Evolutionary conservation across 2,113 vertebrate species (phyloP).

Genomic region (Epinephelus moara): DNA sequence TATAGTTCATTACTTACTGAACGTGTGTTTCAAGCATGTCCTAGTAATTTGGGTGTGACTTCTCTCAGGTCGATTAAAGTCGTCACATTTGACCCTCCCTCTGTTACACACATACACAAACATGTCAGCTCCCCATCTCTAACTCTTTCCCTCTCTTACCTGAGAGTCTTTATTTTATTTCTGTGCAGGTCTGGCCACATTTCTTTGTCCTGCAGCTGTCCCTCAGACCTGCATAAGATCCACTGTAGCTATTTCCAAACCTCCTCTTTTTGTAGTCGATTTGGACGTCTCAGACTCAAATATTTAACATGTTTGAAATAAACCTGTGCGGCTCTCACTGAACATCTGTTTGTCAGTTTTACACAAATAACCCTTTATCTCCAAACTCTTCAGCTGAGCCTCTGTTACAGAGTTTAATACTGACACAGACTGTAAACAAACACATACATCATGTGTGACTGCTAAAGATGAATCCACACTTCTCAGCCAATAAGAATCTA

Average conservation of each 20-base stretch:
- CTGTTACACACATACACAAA: no score
- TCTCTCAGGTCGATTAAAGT: neutral
- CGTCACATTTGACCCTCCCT: no score
- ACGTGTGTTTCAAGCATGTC: neutral
- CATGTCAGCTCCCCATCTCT: neutral
- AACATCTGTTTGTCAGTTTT: neutral
- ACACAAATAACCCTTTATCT: neutral
- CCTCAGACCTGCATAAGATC: neutral
- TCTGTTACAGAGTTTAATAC: neutral
- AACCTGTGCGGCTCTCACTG: neutral
- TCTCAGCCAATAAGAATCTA: neutral
- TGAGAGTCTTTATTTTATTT: neutral
- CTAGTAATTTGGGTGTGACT: neutral
- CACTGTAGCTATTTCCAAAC: neutral
- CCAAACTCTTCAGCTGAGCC: neutral
- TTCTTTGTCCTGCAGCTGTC: neutral
- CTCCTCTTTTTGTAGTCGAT: neutral
- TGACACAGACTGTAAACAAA: neutral
- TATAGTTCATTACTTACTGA: neutral
- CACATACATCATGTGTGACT: neutral
- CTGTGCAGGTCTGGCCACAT: neutral
- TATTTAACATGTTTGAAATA: neutral
- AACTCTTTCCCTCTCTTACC: neutral
- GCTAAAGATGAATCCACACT: neutral
- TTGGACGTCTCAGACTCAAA: neutral